Evolutionary conservation across 1,140 invertebrate genomes (phyloP).

Genomic region (Anastatus disparis): DNA sequence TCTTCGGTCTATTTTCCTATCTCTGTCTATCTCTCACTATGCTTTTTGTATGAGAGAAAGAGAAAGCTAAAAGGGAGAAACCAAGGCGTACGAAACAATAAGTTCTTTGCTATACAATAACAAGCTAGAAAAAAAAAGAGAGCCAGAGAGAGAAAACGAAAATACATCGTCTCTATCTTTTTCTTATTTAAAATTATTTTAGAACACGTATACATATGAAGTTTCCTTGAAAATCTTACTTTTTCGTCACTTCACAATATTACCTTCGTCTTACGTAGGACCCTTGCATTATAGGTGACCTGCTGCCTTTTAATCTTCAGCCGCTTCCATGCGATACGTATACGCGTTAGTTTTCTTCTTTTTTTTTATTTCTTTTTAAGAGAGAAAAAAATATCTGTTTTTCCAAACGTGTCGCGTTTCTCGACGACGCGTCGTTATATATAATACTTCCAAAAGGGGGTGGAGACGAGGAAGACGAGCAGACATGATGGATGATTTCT

Average conservation of each 20-base stretch:
- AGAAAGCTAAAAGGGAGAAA: constrained; percentile 5
- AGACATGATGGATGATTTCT: constrained; percentile 8
- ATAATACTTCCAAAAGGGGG: no score
- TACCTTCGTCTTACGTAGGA: background rate
- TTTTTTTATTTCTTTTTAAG: no score
- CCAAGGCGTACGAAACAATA: constrained; percentile 10
- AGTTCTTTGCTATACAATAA: background rate
- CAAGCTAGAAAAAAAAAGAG: no score
- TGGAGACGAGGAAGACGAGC: background rate
- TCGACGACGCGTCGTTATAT: background rate
- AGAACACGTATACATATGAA: no score
- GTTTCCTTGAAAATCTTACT: constrained; percentile 25
- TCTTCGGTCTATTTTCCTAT: background rate
- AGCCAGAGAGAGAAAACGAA: background rate
- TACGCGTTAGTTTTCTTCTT: no score
- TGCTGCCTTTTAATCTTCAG: constrained; percentile 1
- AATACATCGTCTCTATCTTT: background rate
- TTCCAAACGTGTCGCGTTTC: constrained; percentile 14
- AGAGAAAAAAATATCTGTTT: constrained; percentile 14
- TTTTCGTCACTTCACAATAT: constrained; percentile 2
- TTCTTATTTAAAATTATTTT: no score
- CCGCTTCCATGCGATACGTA: background rate
- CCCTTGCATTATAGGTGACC: background rate
- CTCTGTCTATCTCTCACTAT: background rate
- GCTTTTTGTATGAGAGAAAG: background rate